Percentiles rank a stretch among this genome's conserved stretches.
phyloP scores from a whole-genome alignment of 2,113 vertebrate genomes.

The human region GRCh38 chr4:14616501-14617000 shows the following conservation, averaged over 20 bases:
- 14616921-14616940: neutral
- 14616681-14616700: too few relatives aligned
- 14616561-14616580: neutral
- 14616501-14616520: neutral
- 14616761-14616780: too few relatives aligned
- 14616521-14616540: neutral
- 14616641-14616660: neutral
- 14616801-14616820: neutral
- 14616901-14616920: too few relatives aligned
- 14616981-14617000: neutral
- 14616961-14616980: fast-evolving
- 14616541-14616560: neutral
- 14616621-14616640: neutral
- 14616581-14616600: neutral
- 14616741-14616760: too few relatives aligned
- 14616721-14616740: too few relatives aligned
- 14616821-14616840: neutral
- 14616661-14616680: too few relatives aligned
- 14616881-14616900: too few relatives aligned
- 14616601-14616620: neutral
- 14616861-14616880: neutral
- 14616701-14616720: too few relatives aligned
- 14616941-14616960: neutral
- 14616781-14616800: too few relatives aligned
- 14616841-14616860: too few relatives aligned